Percentiles rank a stretch among this genome's conserved stretches.
phyloP scores from a whole-genome alignment of 2,888 invertebrate genomes.

The Pristionchus entomophagus region DNA sequence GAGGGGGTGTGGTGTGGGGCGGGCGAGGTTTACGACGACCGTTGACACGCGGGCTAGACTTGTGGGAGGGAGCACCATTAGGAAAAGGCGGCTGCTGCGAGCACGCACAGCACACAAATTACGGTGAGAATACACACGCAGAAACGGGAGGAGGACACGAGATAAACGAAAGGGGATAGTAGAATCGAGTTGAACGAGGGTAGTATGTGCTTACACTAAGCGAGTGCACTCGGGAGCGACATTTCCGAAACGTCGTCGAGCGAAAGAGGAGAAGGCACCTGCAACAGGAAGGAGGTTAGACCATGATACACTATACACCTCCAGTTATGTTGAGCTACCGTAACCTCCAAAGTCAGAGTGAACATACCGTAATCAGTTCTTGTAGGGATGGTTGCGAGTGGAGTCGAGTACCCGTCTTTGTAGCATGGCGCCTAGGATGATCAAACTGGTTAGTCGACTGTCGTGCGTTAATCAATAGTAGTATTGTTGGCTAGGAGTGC shows the following conservation, averaged over 20 bases:
- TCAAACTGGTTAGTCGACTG: not conserved
- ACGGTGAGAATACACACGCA: constrained; percentile 6
- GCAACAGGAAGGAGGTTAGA: not conserved
- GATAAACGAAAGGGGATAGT: not conserved
- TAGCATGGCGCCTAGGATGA: constrained; percentile 72
- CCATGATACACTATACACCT: not conserved
- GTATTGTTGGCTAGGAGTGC: not conserved
- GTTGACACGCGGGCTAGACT: constrained; percentile 29
- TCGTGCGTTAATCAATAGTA: not conserved
- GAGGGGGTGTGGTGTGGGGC: not conserved
- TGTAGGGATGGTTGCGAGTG: constrained; percentile 74
- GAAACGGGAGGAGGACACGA: not conserved
- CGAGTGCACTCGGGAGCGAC: not conserved
- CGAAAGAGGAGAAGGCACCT: not conserved
- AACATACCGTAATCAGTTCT: constrained; percentile 56
- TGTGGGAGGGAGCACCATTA: not conserved
- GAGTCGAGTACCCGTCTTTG: constrained; percentile 73
- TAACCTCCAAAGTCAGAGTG: not conserved
- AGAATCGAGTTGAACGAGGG: constrained; percentile 32
- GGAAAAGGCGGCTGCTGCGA: not conserved
- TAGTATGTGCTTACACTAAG: constrained; percentile 15
- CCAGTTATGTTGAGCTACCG: not conserved
- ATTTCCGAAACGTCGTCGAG: not conserved
- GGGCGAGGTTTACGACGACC: constrained; percentile 17
- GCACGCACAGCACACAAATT: constrained; percentile 20